These are phyloP conservation scores for Hippoglossus hippoglossus DNA, from an alignment of 2,797 vertebrate species.

Conservation along the genomic window DNA sequence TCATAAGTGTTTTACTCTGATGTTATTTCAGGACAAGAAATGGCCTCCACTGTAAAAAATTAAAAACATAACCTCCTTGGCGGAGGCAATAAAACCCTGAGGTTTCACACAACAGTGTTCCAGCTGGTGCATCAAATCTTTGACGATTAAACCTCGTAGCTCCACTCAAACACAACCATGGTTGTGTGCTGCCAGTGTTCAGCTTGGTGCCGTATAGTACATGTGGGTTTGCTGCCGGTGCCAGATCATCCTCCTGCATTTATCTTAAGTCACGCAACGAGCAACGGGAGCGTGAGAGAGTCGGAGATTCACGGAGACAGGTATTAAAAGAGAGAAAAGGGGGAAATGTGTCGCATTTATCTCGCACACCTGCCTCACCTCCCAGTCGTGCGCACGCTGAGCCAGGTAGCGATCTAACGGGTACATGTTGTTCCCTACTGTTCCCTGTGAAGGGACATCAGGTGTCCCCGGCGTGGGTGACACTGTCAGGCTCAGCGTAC, in stretches of 20 bases:
- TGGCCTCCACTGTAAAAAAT: too few relatives aligned
- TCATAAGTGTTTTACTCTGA: too few relatives aligned
- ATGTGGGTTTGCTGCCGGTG: constrained; percentile 9
- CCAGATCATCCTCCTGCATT: constrained; percentile 2
- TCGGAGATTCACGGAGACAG: constrained; percentile 6
- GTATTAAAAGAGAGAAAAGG: constrained; percentile 10
- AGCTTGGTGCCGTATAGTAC: constrained; percentile 4
- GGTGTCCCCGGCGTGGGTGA: constrained; percentile 48
- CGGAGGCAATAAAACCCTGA: too few relatives aligned
- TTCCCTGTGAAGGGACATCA: constrained; percentile 58
- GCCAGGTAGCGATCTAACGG: constrained; percentile 27
- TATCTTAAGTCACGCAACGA: constrained; percentile 2
- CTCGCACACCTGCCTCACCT: constrained; percentile 6
- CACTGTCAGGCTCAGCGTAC: constrained; percentile 58
- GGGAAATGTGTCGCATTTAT: constrained; percentile 7
- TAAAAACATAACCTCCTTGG: too few relatives aligned
- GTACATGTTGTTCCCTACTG: constrained; percentile 57
- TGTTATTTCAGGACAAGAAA: too few relatives aligned
- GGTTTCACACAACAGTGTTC: too few relatives aligned
- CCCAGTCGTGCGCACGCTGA: constrained; percentile 3
- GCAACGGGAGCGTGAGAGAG: constrained; percentile 7
- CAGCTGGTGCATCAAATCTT: too few relatives aligned
- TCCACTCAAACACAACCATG: too few relatives aligned
- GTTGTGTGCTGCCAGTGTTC: too few relatives aligned
- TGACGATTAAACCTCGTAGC: too few relatives aligned